These are phyloP conservation scores for Thomomys bottae DNA, from an alignment of 2,113 vertebrate genomes.

Conservation along the genomic window DNA sequence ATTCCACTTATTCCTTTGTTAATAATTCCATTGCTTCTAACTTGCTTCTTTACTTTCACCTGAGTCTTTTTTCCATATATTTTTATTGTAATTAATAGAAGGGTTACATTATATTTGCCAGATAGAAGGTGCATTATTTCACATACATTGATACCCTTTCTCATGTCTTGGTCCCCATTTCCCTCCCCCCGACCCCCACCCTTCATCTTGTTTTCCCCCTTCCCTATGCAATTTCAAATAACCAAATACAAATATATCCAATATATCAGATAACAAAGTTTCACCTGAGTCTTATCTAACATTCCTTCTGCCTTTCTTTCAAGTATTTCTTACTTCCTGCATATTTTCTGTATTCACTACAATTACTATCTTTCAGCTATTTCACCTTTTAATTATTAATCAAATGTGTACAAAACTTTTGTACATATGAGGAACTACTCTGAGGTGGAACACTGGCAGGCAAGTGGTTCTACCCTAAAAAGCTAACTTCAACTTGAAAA, in stretches of 20 bases:
- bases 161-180: no score
- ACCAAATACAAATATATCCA: no score
- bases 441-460: background rate
- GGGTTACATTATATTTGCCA: no score
- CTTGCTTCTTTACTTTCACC: background rate
- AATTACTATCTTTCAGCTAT: background rate
- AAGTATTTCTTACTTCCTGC: background rate
- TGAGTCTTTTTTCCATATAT: background rate
- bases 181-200: no score
- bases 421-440: background rate
- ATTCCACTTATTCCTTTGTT: background rate
- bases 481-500: background rate
- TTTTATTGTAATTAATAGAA: no score
- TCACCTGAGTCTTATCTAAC: background rate
- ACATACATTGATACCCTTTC: no score
- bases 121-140: no score
- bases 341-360: background rate
- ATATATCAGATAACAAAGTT: no score
- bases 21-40: background rate
- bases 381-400: background rate
- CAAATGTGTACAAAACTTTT: slow-evolving; percentile 9
- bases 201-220: no score
- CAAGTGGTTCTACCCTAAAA: background rate
- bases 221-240: no score
- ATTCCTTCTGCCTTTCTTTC: background rate